phyloP scores from a whole-genome alignment of 2,113 vertebrate species.

The Callopanchax toddi region DNA sequence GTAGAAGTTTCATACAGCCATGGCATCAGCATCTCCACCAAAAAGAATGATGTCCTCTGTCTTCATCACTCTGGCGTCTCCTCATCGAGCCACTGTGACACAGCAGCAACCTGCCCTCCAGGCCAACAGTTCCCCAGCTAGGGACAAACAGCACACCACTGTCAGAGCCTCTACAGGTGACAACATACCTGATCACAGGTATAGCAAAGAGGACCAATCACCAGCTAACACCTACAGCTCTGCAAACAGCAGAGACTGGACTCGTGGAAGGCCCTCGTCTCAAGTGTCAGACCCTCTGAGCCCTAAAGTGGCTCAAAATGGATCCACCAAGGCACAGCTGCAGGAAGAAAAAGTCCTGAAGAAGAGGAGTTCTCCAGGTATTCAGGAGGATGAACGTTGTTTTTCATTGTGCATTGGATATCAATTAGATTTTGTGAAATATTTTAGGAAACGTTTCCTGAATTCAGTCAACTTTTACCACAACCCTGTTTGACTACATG shows the following conservation, averaged over 20 bases:
- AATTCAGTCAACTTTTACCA: neutral
- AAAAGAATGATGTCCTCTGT: constrained; percentile 89
- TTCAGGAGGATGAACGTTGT: neutral
- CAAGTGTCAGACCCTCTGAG: constrained; percentile 28
- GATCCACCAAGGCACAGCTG: constrained; percentile 18
- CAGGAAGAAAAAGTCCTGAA: constrained; percentile 15
- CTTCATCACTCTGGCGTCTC: constrained; percentile 89
- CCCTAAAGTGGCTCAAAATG: constrained; percentile 4
- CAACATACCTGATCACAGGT: constrained; percentile 20
- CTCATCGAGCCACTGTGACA: constrained; percentile 74
- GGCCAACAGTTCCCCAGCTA: constrained; percentile 40
- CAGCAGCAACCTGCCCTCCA: constrained; percentile 61
- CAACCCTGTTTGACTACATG: neutral
- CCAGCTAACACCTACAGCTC: constrained; percentile 3
- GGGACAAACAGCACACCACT: constrained; percentile 55
- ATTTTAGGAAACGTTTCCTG: too few relatives aligned
- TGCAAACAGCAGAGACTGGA: constrained; percentile 17
- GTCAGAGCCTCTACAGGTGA: constrained; percentile 43
- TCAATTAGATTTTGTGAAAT: too few relatives aligned
- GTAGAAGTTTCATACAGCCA: constrained; percentile 41
- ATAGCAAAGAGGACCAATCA: constrained; percentile 31
- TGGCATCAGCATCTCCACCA: constrained; percentile 77
- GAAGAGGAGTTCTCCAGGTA: constrained; percentile 47
- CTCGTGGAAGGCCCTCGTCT: neutral
- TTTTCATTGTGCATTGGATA: too few relatives aligned